Evolutionary conservation across 2,888 invertebrate genomes (phyloP).

Genomic region (Dexiosoma caninum): DNA sequence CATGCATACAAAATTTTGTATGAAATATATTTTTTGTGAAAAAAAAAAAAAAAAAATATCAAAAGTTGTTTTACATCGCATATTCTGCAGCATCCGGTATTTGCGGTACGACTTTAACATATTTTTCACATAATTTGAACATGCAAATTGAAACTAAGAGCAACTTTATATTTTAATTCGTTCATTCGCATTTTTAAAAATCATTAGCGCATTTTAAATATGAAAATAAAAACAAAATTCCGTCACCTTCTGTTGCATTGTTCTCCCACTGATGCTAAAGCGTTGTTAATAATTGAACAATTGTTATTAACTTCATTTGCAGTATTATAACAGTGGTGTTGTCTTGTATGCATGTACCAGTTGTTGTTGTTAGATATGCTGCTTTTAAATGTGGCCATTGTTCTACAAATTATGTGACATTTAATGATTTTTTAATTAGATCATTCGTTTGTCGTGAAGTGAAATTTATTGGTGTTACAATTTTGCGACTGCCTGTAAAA

Average conservation of each 20-base stretch:
- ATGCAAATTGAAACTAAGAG: too few species aligned
- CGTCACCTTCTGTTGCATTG: not conserved
- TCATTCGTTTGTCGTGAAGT: slow-evolving; percentile 62
- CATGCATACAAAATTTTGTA: too few species aligned
- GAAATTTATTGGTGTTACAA: slow-evolving; percentile 61
- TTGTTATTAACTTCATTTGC: slow-evolving; percentile 31
- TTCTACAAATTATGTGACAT: slow-evolving; percentile 50
- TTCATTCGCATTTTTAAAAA: too few species aligned
- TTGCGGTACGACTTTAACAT: too few species aligned
- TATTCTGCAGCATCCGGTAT: too few species aligned
- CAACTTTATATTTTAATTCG: too few species aligned
- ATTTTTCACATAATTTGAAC: too few species aligned
- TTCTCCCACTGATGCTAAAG: not conserved
- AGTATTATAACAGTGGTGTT: not conserved
- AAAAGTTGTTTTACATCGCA: too few species aligned
- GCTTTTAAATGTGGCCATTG: not conserved
- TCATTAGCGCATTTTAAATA: too few species aligned
- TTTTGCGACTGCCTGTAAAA: slow-evolving; percentile 28
- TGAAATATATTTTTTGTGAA: too few species aligned
- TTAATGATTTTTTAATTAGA: slow-evolving; percentile 67
- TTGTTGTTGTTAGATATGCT: slow-evolving; percentile 10
- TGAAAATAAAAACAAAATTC: too few species aligned
- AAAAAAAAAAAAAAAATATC: too few species aligned
- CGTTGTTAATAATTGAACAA: slow-evolving; percentile 29
- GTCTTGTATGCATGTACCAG: not conserved